Evolutionary conservation across 2,888 invertebrate genomes (phyloP), one percentile per base, ranked within the genome.

Genomic region (Lamellibrachia satsuma): DNA sequence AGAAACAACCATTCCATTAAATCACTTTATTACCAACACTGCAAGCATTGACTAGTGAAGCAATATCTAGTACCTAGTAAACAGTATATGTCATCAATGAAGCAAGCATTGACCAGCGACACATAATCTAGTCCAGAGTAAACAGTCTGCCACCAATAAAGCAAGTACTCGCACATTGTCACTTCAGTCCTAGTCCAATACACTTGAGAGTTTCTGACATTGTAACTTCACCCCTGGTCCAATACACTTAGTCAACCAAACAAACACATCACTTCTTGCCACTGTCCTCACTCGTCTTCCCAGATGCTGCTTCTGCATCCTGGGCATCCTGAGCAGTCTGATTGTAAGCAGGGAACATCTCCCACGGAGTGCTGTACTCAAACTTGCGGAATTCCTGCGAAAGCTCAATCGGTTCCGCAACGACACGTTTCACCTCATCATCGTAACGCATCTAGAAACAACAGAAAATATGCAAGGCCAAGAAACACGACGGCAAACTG

Each of bases 301-400:
- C 39, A 52, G 91, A 9, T 55, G 22, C 55, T 15, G 55, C 92
- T 39, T 52, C 92, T 3, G 39, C 52, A 52, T 93, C 94, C 51
- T 94, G 52, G 22, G 75, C 75, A 6, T 75, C 75, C 75, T 75
- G 75, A 75, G 75, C 75, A 15, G 15, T 75, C 75, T 75, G 75
- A 2, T 75, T 91, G 93, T 95, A 95, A 52, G 95, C 98, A 0
- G 99, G 99, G 96, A 99, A 99, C 95, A 98, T 98, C 97, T 99
- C 99, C 99, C 99, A 99, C 0, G 99, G 99, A 52, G 98, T 98
- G 94, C 98, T 98, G 94, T 99, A 97, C 96, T 99, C 99, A 96
- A 99, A 99, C 96, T 98, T 98, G 92, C 99, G 97, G 97, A 99
- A 99, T 97, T 99, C 99, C 97, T 99, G 99, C 0, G 99, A 98